Evolutionary conservation across 2,113 vertebrate genomes (phyloP), one percentile per base, ranked within the genome.

Genomic region (Xenus cinereus): DNA sequence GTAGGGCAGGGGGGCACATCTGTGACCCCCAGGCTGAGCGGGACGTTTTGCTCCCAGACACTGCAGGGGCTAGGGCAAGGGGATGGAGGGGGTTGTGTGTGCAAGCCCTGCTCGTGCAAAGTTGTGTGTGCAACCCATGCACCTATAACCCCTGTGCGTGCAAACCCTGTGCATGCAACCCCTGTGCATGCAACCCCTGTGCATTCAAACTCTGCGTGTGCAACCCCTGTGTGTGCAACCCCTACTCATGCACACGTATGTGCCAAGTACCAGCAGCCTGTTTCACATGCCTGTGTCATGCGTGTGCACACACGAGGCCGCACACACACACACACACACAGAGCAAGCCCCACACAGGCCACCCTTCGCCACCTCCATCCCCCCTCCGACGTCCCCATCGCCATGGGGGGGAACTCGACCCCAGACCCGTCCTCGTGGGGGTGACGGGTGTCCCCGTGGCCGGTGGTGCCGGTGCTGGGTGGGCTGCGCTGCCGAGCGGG

Each of bases 221-320:
- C 30, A 20, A 33, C 17, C 30, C 3, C 54, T 59, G n/a, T 1
- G 23, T 5, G 23, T 62, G 35, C 23, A 7, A n/a, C 35, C 50
- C 6, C 45, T 10, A 8, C 33, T 6, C 9, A 0, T 3, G 26
- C 48, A 35, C 72, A 32, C 0, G 14, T 9, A 0, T 8, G 72
- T 37, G n/a, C 48, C 4, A 2, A 48, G 48, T 33, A 51, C 24
- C 33, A 14, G 37, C 73, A 39, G 17, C 51, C 4, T 2, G 15
- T 6, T 24, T 24, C 81, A n/a, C 74, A 14, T 0, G 7, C 46
- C 46, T 6, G 39, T 5, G 14, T 12, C 74, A 37, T 1, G 3
- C 41, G 0, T 27, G 22, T 24, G 27, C 81, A 32, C 18, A 3
- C 56, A 10, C 2, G 13, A 45, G 19, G 53, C 53, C 7, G 63